Base-by-base conservation (phyloP, 2,797 vertebrate species). In the Spondyliosoma cantharus region DNA sequence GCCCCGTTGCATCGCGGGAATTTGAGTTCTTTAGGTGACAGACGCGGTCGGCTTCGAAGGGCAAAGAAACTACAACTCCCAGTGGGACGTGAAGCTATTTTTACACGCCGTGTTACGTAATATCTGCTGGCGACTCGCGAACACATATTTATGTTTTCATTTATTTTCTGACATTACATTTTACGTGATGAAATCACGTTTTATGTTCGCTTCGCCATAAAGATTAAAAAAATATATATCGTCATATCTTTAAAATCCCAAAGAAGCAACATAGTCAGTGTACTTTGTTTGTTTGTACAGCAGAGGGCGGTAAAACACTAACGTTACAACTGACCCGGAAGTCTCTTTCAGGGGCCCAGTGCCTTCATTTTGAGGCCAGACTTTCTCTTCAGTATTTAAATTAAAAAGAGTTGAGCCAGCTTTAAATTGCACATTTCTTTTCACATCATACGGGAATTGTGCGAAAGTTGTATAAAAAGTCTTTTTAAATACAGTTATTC, bases 51-150 rank as follows among this genome's bases (percentile, higher is more conserved):
- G 2, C 52, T 22, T 48, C 2, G 1, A 2, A 0, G n/a, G n/a
- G 7, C 1, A 0, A 14, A 63, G 0, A n/a, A 87, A 95, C 94
- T 94, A 91, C 95, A 95, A 89, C 4, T 94, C 88, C 95, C 94
- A 68, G 0, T 1, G 1, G 62, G 25, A 20, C 16, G 0, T 1
- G 8, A 7, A 0, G 6, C 1, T 54, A 4, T 2, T 74, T 80
- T 75, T 52, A 5, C 2, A 12, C 8, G 15, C 3, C 6, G 0
- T 66, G 43, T 92, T 85, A 84, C 84, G 78, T 86, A 87, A 90
- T 76, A 62, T 4, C 25, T 29, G 11, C n/a, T 7, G 0, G 5
- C 3, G 22, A 25, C 17, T 81, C 3, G 32, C 22, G 1, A 56
- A 53, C 37, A 56, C 24, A 50, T n/a, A 32, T 52, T 16, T 58